A percentile compares a stretch with the other conserved stretches of the same genome.
Evolutionary conservation across 2,113 vertebrate species (phyloP).

Genomic region (Neolamprologus cancellatus): DNA sequence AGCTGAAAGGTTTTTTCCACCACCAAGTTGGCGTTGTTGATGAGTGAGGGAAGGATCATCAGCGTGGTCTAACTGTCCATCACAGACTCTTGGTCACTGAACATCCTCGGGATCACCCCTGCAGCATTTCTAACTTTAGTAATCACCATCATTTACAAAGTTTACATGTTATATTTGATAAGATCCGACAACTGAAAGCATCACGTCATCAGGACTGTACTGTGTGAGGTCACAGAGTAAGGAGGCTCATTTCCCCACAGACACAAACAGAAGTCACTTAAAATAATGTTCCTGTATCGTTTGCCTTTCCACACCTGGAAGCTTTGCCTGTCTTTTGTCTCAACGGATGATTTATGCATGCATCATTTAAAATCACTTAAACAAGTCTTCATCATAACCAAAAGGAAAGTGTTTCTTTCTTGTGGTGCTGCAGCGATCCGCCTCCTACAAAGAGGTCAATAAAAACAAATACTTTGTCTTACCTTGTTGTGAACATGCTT

Average conservation of each 20-base stretch:
- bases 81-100: not conserved
- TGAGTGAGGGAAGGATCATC: not conserved
- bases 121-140: not conserved
- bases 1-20: not conserved
- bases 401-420: not conserved
- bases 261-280: not conserved
- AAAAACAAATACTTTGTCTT: not conserved
- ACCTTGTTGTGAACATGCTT: not conserved
- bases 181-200: not conserved
- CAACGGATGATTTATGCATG: not conserved
- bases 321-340: not conserved
- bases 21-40: not conserved
- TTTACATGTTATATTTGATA: not conserved
- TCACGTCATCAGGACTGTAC: not conserved
- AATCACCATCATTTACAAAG: not conserved
- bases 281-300: not conserved
- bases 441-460: not conserved
- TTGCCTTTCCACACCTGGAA: not conserved
- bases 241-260: not conserved
- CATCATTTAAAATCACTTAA: not conserved
- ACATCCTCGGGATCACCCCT: not conserved
- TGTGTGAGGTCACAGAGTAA: not conserved
- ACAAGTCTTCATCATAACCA: not conserved
- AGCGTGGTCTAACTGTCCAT: not conserved
- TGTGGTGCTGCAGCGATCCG: not conserved